Evolutionary conservation across 2,888 invertebrate species (phyloP), one percentile per base, ranked within the genome.

Genomic region (Phengaris arion): DNA sequence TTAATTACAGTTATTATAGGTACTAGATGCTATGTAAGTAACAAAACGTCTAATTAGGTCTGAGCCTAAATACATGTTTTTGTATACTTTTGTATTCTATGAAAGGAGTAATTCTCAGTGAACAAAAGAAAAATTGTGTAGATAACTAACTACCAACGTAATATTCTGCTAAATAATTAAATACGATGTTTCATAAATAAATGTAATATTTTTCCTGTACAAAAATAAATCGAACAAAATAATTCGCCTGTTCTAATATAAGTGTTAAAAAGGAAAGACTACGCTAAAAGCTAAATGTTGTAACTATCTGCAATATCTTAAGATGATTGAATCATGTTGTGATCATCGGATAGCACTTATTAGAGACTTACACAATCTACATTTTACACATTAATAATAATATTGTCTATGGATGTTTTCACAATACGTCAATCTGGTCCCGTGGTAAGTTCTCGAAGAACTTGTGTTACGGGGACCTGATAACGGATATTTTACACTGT

Each of bases 231-330:
- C 64, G 2, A 52, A 52, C 9, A 12, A 12, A 35, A 5, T 6
- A 45, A 12, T 59, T 5, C 6, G 4, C 1, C 0, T 64, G 64
- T 64, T 12, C 12, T 64, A 45, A 64, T 59, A 10, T 35, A 6
- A 64, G 64, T 64, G 64, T 2, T 64, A 45, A 64, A 64, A 64
- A 59, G 22, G 35, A 64, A 64, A 64, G 64, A 64, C 12, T 64
- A 12, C 12, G 35, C 64, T 64, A 64, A 64, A 64, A 64, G 45
- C 64, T 64, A 12, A 35, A 45, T 64, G 64, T 64, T 64, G 64
- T 12, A 64, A 64, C 12, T 35, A 2, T 5, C 22, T 59, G 59
- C 22, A 64, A 64, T 35, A 64, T 59, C 22, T 22, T 64, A 12
- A 64, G 64, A 64, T 64, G 12, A 64, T 64, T 64, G 35, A 64